Percentiles rank a stretch among this genome's conserved stretches.
Conservation (phyloP, 1,140 invertebrate species). For the Telenomus remus region DNA sequence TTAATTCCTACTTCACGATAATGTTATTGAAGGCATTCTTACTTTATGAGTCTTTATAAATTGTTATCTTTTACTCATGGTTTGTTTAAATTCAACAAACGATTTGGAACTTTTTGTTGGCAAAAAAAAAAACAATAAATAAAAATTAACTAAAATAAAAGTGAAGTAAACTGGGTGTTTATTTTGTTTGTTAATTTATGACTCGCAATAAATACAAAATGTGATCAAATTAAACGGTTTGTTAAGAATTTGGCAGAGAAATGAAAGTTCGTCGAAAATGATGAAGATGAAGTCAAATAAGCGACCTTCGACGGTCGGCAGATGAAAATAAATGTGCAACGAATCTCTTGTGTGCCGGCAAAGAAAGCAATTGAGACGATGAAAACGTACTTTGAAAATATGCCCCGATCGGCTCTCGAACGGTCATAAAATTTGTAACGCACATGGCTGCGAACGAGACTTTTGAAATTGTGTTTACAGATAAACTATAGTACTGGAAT, state of each 20-base stretch:
- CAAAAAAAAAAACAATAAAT: too few relatives aligned
- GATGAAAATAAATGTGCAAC: conserved; percentile 58
- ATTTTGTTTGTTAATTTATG: too few relatives aligned
- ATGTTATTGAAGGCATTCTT: too few relatives aligned
- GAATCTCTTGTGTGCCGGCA: conserved; percentile 42
- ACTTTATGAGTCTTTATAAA: too few relatives aligned
- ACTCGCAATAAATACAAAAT: too few relatives aligned
- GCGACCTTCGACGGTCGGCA: conserved; percentile 39
- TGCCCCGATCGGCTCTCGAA: conserved; percentile 61
- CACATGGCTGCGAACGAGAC: not conserved
- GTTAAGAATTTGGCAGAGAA: conserved; percentile 33
- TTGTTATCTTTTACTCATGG: too few relatives aligned
- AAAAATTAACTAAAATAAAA: too few relatives aligned
- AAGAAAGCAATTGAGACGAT: conserved; percentile 38
- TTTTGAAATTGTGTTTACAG: conserved; percentile 1
- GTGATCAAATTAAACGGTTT: conserved; percentile 20
- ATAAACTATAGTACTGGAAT: not conserved
- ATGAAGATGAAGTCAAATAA: conserved; percentile 24
- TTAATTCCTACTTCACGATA: conserved; percentile 17
- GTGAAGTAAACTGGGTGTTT: too few relatives aligned
- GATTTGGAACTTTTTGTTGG: too few relatives aligned
- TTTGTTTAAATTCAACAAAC: too few relatives aligned
- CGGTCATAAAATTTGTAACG: conserved; percentile 61
- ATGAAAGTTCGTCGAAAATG: conserved; percentile 22
- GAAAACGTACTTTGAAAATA: conserved; percentile 52